Conservation (phyloP, 1,140 invertebrate species). For the Holcopasites calliopsidis region DNA sequence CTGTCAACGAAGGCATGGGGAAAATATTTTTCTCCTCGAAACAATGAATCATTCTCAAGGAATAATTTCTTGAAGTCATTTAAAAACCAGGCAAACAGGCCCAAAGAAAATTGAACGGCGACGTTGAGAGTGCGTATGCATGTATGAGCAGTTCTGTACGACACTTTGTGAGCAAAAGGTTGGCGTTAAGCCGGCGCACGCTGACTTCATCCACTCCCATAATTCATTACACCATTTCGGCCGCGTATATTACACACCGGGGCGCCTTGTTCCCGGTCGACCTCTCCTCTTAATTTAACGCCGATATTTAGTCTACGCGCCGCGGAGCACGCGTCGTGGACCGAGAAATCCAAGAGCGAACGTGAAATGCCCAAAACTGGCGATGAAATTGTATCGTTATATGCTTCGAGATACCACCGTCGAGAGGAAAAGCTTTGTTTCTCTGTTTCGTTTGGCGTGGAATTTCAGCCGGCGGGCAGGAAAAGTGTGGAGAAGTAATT, state of each 20-base stretch:
- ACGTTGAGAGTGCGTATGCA: not conserved
- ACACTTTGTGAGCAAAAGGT: too few relatives aligned
- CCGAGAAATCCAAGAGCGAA: slow-evolving; percentile 12
- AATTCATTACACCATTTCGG: slow-evolving; percentile 34
- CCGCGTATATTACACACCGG: slow-evolving; percentile 31
- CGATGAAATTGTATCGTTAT: not conserved
- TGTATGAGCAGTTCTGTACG: not conserved
- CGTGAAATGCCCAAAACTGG: not conserved
- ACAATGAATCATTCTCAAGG: not conserved
- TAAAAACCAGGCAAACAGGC: not conserved
- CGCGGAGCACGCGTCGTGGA: slow-evolving; percentile 20
- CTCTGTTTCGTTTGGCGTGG: too few relatives aligned
- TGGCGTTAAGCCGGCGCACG: not conserved
- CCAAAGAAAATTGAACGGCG: not conserved
- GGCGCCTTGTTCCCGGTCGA: slow-evolving; percentile 12
- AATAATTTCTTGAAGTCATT: not conserved
- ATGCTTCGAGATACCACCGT: not conserved
- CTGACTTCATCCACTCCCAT: slow-evolving; percentile 3
- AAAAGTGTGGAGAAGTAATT: too few relatives aligned
- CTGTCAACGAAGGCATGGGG: too few relatives aligned
- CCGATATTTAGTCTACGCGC: slow-evolving; percentile 40
- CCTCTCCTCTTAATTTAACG: slow-evolving; percentile 41
- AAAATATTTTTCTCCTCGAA: not conserved
- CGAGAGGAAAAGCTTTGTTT: not conserved
- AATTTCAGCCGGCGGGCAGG: too few relatives aligned